Evolutionary conservation across 2,888 invertebrate species (phyloP).

Genomic region (Hyles lineata): DNA sequence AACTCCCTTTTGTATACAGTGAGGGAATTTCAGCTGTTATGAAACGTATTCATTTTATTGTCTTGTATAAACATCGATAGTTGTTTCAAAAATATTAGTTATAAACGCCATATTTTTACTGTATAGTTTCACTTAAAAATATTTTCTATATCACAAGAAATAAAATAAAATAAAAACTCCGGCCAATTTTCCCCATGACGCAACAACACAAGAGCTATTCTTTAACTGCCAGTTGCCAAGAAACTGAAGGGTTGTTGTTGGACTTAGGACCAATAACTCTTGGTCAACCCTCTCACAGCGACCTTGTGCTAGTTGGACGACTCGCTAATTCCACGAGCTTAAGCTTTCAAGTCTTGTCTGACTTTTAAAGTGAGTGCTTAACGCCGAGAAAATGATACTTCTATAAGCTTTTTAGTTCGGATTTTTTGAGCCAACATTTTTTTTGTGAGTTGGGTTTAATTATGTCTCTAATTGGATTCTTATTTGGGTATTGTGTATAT

Average conservation of each 20-base stretch:
- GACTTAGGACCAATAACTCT: conserved; percentile 7
- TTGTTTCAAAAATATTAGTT: no score
- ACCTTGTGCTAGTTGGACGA: conserved; percentile 15
- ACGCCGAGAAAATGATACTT: neutral
- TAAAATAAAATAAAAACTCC: neutral
- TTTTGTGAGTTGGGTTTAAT: neutral
- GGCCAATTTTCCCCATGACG: neutral
- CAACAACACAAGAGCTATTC: neutral
- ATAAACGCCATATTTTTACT: no score
- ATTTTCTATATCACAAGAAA: neutral
- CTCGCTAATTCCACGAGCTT: conserved; percentile 12
- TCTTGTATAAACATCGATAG: no score
- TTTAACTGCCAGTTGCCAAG: neutral
- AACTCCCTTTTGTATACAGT: no score
- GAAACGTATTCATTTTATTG: no score
- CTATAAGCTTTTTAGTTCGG: neutral
- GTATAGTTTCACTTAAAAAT: no score
- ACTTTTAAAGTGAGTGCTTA: conserved; percentile 6
- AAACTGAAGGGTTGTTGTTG: conserved; percentile 7
- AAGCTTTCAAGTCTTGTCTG: conserved; percentile 17
- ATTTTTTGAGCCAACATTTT: neutral
- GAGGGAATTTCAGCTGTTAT: no score
- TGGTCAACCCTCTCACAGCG: neutral
- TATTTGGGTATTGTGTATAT: neutral
- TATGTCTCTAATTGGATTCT: neutral